Percentiles rank a stretch among this genome's conserved stretches.
phyloP scores from a whole-genome alignment of 92 coral and sea anemone species.

The Parazoanthus swiftii region DNA sequence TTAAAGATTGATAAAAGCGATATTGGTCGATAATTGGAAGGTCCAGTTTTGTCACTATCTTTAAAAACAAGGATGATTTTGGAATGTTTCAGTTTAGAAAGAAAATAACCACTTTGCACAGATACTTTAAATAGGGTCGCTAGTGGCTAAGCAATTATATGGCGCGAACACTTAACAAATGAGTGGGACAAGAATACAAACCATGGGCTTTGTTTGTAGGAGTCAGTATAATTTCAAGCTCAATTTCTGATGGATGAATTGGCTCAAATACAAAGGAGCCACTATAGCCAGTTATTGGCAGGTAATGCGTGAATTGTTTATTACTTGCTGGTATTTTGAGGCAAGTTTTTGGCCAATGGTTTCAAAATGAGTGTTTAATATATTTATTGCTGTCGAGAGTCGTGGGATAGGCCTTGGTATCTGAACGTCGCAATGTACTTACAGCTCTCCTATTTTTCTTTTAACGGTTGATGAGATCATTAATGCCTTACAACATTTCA shows the following conservation, averaged over 20 bases:
- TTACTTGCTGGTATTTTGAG: conserved; percentile 41
- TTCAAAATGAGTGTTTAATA: conserved; percentile 49
- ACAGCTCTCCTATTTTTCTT: conserved; percentile 13
- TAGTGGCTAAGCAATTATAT: conserved; percentile 45
- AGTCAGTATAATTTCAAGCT: conserved; percentile 37
- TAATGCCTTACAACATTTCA: background rate
- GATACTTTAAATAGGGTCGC: conserved; percentile 46
- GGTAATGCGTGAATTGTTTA: conserved; percentile 39
- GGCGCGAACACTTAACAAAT: conserved; percentile 46
- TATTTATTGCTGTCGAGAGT: conserved; percentile 36
- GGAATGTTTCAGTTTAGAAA: conserved; percentile 52
- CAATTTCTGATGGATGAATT: conserved; percentile 44
- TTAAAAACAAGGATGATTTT: conserved; percentile 57
- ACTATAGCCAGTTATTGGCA: conserved; percentile 34
- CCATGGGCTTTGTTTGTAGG: conserved; percentile 54
- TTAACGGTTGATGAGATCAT: conserved; percentile 45
- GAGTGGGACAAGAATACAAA: conserved; percentile 46
- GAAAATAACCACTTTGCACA: conserved; percentile 41
- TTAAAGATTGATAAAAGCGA: conserved; percentile 37
- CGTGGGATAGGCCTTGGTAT: conserved; percentile 5
- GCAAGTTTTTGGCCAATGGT: conserved; percentile 52
- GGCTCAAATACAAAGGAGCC: conserved; percentile 47
- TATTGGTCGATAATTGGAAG: conserved; percentile 61
- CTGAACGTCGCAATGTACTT: conserved; percentile 27
- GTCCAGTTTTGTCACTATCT: conserved; percentile 51